Percentiles rank a stretch among this genome's conserved stretches.
Conservation (phyloP, 2,797 vertebrate genomes). For the Clamator glandarius region DNA sequence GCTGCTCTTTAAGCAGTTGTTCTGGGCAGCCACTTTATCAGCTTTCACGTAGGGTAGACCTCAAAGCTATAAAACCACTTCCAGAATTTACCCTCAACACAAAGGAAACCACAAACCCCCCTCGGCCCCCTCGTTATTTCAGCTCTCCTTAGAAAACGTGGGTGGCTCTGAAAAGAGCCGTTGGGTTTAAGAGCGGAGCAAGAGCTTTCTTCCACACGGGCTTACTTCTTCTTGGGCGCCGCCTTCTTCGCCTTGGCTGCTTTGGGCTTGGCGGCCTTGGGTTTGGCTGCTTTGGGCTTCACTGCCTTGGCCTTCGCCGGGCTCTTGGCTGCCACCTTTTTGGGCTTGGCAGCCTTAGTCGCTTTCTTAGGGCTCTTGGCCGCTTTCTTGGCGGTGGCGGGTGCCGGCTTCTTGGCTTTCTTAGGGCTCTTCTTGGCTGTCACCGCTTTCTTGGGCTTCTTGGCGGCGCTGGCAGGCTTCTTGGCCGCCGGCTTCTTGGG, state of each 20-base stretch:
- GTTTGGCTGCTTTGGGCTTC: conserved; percentile 20
- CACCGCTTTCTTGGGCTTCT: conserved; percentile 23
- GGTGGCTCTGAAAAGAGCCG: conserved; percentile 51
- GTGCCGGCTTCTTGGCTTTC: neutral
- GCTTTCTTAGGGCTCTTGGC: neutral
- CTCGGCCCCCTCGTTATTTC: no score
- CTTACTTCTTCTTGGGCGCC: no score
- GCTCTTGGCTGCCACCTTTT: conserved; percentile 58
- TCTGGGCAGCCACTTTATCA: no score
- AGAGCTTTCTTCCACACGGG: no score
- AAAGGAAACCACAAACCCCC: no score
- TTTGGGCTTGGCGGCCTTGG: neutral
- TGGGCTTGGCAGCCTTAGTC: conserved; percentile 31
- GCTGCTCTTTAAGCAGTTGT: no score
- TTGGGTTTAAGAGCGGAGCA: neutral
- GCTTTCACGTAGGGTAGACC: no score
- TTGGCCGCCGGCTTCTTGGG: neutral
- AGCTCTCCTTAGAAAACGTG: neutral
- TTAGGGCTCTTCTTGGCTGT: neutral
- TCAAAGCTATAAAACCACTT: no score
- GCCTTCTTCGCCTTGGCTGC: neutral
- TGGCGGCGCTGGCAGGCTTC: neutral
- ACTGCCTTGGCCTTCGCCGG: conserved; percentile 64
- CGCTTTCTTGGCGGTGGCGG: accelerated
- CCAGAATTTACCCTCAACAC: no score